These are phyloP conservation scores for Sorex fumeus DNA, from an alignment of 2,113 vertebrate species.

Conservation along the genomic window DNA sequence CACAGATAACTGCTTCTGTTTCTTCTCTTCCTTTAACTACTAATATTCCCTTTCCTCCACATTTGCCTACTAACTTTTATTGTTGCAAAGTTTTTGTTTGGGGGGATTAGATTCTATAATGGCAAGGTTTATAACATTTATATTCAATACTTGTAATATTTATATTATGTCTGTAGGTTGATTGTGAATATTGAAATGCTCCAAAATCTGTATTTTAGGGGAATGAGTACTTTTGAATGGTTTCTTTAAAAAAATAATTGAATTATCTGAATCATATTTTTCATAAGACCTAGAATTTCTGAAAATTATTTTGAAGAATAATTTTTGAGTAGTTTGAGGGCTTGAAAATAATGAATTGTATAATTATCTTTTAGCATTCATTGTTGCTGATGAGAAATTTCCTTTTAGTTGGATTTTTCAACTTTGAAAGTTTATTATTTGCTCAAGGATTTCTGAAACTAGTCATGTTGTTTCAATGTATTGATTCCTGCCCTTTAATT, in stretches of 20 bases:
- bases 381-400: slow-evolving; percentile 33
- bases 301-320: neutral
- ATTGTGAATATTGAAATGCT: slow-evolving; percentile 40
- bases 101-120: neutral
- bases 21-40: neutral
- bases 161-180: neutral
- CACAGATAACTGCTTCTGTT: neutral
- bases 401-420: neutral
- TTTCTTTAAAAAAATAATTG: neutral
- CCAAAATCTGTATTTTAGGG: neutral
- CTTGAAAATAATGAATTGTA: too few relatives aligned
- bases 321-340: neutral
- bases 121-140: neutral
- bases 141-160: neutral
- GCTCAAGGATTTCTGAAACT: slow-evolving; percentile 43
- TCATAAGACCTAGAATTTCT: neutral
- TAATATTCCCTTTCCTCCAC: too few relatives aligned
- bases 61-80: neutral
- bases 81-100: neutral
- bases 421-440: slow-evolving; percentile 25
- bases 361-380: neutral
- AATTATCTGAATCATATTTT: neutral
- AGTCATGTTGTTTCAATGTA: neutral
- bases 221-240: neutral
- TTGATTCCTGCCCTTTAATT: neutral